Base-by-base conservation (phyloP, 2,888 invertebrate genomes). In the Trissolcus japonicus region DNA sequence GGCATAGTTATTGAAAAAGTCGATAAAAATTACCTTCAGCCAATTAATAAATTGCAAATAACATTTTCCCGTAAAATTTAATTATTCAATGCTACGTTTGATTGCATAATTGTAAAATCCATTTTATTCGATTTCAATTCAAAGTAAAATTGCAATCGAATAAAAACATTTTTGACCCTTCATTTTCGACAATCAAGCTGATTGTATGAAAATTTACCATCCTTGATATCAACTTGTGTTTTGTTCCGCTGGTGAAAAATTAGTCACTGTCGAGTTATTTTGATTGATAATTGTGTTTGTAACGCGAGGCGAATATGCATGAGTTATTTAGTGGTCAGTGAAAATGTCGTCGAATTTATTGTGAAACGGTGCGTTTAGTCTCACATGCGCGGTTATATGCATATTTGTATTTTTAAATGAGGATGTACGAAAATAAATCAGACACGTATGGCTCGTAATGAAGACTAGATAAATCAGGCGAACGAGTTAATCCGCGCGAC, bases 341-440 rank as follows among this genome's bases (percentile, higher is more conserved):
- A 46, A 46, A 16, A 46, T 16, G n/a, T 51, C 19, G 55, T 41
- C 19, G n/a, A 56, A 40, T 71, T 61, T 56, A 71, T 61, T 69
- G 48, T 55, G 7, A 43, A 21, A 50, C 21, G 9, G 25, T 41
- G 48, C 57, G 51, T 66, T 51, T 43, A 29, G 48, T 51, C 41
- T 40, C 66, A 50, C 57, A 29, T 1, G 35, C 35, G 11, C 29
- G 35, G 11, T 66, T 55, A 48, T 40, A 71, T 62, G 21, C 61
- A 71, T 69, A 69, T 62, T 61, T 53, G 61, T 71, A 71, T 71
- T 62, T 71, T 71, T 62, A 62, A 71, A 71, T 71, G 62, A 71
- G 56, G 69, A 55, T 62, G 63, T 53, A 57, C 71, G 46, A 72
- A 72, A 72, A 72, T 72, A 72, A 72, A 63, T 63, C 57, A 61